Evolutionary conservation across 2,113 vertebrate species (phyloP), one percentile per base, ranked within the genome.

Genomic region (Chaetodon auriga): DNA sequence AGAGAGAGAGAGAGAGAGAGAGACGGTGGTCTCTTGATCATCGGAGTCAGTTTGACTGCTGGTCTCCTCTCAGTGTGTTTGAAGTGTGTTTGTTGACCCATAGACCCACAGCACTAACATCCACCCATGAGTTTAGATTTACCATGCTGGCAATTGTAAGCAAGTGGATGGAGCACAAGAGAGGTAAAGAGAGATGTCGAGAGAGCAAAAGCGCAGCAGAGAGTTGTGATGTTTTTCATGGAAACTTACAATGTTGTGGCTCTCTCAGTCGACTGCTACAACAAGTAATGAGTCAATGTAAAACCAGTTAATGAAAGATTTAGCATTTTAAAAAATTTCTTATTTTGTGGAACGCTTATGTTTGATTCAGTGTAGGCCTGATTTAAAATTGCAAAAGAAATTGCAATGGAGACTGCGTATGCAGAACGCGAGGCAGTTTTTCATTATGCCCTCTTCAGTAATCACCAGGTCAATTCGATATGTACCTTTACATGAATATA

Each of bases 81-180:
- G 60, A 83, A 77, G 76, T 75, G 58, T 78, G 46, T 90, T 66
- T 80, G 75, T 73, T 68, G 81, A 88, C 75, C 81, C 5, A 6
- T 48, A 38, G 62, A 75, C 66, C 75, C 54, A 16, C 55, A 75
- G 66, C 19, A 12, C 68, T 51, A 78, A 48, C 69, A 82, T 62
- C 58, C 62, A 66, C n/a, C 62, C 64, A 63, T 55, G 62, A 77
- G 36, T 74, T 81, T 71, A 70, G 23, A 61, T 75, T 55, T 4
- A 16, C 57, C 48, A 30, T 21, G 58, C 65, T 21, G 65, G 60
- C 65, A 51, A 68, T 21, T 35, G 51, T 61, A 71, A 46, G 57
- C 35, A 65, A 60, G 23, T 65, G 51, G 51, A 53, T 36, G 23
- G 15, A 72, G 36, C 73, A 65, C 49, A 25, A 78, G 69, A 73